Evolutionary conservation across 2,888 invertebrate genomes (phyloP).

Genomic region (Amiota minor): DNA sequence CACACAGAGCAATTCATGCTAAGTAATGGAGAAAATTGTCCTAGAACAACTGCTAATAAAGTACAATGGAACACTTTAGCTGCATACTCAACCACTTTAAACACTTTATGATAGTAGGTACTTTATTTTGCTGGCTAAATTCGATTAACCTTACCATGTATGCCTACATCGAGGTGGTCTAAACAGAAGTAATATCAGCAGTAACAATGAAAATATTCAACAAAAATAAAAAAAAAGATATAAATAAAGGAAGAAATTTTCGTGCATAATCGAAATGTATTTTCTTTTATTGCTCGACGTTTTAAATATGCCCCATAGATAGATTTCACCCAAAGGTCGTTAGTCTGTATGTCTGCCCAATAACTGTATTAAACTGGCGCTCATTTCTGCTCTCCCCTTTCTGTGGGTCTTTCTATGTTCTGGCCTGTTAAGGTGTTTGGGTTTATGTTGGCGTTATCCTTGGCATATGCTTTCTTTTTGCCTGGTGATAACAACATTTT

Average conservation of each 20-base stretch:
- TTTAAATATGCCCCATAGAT: conserved; percentile 18
- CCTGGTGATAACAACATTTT: conserved; percentile 61
- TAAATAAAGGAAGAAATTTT: conserved; percentile 30
- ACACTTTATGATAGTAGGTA: conserved; percentile 32
- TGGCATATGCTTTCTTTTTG: background rate
- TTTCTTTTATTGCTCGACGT: conserved; percentile 57
- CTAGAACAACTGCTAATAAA: background rate
- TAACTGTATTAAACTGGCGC: too few relatives aligned
- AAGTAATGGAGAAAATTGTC: background rate
- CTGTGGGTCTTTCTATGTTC: conserved; percentile 20
- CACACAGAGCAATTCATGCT: background rate
- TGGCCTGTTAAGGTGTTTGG: conserved; percentile 25
- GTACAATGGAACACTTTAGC: too few relatives aligned
- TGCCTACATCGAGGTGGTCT: background rate
- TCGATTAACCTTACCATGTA: conserved; percentile 53
- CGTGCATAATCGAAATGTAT: conserved; percentile 63
- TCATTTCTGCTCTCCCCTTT: background rate
- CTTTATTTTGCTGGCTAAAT: conserved; percentile 41
- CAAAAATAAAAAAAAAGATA: conserved; percentile 32
- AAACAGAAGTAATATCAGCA: background rate
- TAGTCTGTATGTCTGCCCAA: background rate
- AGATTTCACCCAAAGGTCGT: conserved; percentile 15
- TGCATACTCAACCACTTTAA: conserved; percentile 40
- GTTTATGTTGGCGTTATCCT: background rate
- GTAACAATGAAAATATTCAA: conserved; percentile 48